phyloP scores from a whole-genome alignment of 2,888 invertebrate genomes.

The Stenurella melanura region DNA sequence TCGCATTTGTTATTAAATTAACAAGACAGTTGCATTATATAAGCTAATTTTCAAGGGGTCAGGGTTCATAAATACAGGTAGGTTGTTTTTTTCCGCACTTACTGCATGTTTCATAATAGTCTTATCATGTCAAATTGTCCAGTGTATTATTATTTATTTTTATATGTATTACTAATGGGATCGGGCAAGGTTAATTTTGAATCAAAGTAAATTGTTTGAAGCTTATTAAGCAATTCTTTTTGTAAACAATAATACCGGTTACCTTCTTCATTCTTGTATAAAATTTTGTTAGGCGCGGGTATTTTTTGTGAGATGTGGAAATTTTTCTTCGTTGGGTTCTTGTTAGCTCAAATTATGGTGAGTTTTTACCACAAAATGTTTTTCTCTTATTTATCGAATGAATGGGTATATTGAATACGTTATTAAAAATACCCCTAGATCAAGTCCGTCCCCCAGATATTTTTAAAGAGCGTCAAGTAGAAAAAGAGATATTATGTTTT shows the following conservation, averaged over 20 bases:
- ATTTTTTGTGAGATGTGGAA: conserved; percentile 22
- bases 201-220: conserved; percentile 30
- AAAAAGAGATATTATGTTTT: no score
- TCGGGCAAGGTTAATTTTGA: conserved; percentile 45
- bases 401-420: no score
- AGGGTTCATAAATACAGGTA: background rate
- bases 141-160: conserved; percentile 29
- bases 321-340: conserved; percentile 3
- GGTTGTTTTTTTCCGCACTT: background rate
- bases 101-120: background rate
- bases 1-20: background rate
- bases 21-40: background rate
- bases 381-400: no score
- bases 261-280: background rate
- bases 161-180: conserved; percentile 33
- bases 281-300: background rate
- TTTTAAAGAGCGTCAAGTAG: no score
- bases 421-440: no score
- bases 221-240: conserved; percentile 41
- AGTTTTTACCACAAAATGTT: background rate
- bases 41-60: background rate
- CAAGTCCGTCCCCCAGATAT: no score
- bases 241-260: conserved; percentile 1
- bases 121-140: conserved; percentile 12
- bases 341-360: conserved; percentile 14